Base-by-base conservation (phyloP, 1,140 invertebrate species). In the Xylocopa sonorina region DNA sequence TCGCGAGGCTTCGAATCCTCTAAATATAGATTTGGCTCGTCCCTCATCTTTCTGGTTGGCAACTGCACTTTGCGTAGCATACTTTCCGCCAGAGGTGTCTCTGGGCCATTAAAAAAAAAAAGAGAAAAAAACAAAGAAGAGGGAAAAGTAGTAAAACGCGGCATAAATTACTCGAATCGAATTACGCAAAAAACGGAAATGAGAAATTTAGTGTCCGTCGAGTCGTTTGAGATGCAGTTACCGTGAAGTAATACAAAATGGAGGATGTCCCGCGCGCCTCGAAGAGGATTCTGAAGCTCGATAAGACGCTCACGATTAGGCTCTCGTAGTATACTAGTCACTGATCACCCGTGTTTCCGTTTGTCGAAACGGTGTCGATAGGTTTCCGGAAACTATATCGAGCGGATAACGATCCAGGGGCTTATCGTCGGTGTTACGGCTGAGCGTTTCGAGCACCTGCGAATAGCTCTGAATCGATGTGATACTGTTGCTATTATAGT, bases 401-500 rank as follows among this genome's bases (percentile, higher is more conserved):
- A 63, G 67, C 58, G 57, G 57, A 53, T 78, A 78, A 78, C 76
- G 76, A 78, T 78, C 67, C 68, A n/a, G 32, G 48, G 48, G 67
- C 58, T 78, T 78, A 78, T 78, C 76, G 76, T 32, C 21, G 67
- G 38, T 72, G 63, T 76, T 67, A 74, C 62, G 50, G 51, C 27
- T 27, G 29, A 46, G 38, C 10, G 53, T 57, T 67, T 24, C 64
- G 53, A 72, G 63, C 51, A 67, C 62, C 41, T 66, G 74, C n/a
- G 74, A 66, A 67, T 76, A 34, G 46, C 74, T 5, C 34, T 43
- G 60, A 32, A 60, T 72, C 69, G 46, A 74, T 63, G 43, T 18
- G 43, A 58, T 62, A 50, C 69, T 27, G n/a, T 41, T 63, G 16
- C 48, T 21, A 24, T 41, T 51, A 50, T 24, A 1, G 9, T n/a